Percentiles rank a stretch among this genome's conserved stretches.
phyloP scores from a whole-genome alignment of 2,113 vertebrate genomes.

The Ageneiosus marmoratus region DNA sequence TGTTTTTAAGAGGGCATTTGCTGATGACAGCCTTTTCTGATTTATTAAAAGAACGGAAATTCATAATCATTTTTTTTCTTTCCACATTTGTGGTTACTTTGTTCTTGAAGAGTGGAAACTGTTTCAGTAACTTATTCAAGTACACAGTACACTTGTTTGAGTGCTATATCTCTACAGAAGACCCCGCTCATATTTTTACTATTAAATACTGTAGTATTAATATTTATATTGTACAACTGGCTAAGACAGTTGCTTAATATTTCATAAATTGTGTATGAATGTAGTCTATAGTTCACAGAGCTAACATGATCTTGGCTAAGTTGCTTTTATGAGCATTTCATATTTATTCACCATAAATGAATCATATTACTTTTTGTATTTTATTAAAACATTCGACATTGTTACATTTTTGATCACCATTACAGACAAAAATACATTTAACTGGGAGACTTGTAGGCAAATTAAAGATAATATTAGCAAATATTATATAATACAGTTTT shows the following conservation, averaged over 20 bases:
- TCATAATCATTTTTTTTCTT: neutral
- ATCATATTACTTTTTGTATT: neutral
- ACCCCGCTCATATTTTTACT: neutral
- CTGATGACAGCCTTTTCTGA: constrained; percentile 17
- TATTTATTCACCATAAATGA: neutral
- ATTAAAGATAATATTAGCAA: neutral
- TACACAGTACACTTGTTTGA: neutral
- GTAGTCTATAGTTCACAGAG: neutral
- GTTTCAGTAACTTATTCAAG: neutral
- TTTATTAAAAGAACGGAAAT: neutral
- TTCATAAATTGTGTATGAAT: neutral
- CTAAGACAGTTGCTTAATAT: neutral
- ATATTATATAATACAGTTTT: neutral
- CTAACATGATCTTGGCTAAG: neutral
- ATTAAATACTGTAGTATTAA: too few species aligned
- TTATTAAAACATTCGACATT: neutral
- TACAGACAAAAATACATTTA: neutral
- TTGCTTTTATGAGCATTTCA: neutral
- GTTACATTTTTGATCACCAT: neutral
- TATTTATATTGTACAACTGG: neutral
- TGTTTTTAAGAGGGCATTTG: neutral
- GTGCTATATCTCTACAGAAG: neutral
- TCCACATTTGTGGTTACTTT: constrained; percentile 25
- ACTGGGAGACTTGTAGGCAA: neutral
- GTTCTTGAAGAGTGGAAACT: constrained; percentile 13